Conservation (phyloP, 2,797 vertebrate genomes). For the Poecilia wingei region DNA sequence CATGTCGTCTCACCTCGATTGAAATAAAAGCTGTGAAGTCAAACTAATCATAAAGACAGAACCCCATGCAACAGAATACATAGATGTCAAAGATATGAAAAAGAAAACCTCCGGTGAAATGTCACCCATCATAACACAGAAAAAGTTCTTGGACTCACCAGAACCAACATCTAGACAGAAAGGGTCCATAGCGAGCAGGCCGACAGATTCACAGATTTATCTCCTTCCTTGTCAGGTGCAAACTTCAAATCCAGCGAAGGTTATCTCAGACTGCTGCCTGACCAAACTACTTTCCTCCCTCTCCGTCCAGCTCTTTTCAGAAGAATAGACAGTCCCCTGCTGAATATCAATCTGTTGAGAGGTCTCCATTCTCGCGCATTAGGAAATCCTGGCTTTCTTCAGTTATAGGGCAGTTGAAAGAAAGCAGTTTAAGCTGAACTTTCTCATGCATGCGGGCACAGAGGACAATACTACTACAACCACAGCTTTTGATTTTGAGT, state of each 20-base stretch:
- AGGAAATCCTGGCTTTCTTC: conserved; percentile 88
- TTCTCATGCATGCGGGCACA: conserved; percentile 77
- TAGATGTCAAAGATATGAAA: neutral
- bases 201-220: conserved; percentile 50
- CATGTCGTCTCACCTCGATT: neutral
- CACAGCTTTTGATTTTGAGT: conserved; percentile 52
- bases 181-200: conserved; percentile 69
- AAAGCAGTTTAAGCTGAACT: conserved; percentile 65
- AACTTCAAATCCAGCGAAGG: conserved; percentile 41
- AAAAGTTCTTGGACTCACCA: conserved; percentile 64
- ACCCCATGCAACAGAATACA: neutral
- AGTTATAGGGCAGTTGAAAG: conserved; percentile 68
- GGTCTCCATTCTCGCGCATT: conserved; percentile 77
- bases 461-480: conserved; percentile 71
- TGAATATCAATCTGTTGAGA: conserved; percentile 85
- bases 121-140: conserved; percentile 5
- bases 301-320: conserved; percentile 40
- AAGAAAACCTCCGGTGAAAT: neutral
- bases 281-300: conserved; percentile 34
- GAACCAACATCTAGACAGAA: conserved; percentile 71
- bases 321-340: conserved; percentile 82
- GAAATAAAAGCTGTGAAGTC: neutral
- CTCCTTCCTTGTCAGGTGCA: conserved; percentile 46
- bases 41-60: neutral
- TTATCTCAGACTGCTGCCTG: conserved; percentile 48